Percentiles rank a stretch among this genome's conserved stretches.
These are phyloP conservation scores for Brenthis daphne DNA, from an alignment of 2,888 invertebrate genomes.

Conservation along the genomic window DNA sequence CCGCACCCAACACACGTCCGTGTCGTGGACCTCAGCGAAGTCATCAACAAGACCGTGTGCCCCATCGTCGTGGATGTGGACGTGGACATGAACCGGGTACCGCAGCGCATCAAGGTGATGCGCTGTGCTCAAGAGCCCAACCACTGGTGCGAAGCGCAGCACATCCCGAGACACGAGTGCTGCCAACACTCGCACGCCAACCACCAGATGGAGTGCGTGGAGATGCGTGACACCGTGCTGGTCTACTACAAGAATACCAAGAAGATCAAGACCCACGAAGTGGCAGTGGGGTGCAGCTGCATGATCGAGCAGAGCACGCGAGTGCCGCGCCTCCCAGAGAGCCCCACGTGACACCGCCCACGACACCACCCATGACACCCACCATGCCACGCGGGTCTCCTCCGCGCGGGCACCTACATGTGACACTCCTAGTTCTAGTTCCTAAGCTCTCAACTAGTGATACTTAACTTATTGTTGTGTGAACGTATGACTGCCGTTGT, in stretches of 20 bases:
- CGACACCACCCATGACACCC: too few species aligned
- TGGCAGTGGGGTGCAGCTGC: slow-evolving; percentile 73
- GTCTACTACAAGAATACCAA: slow-evolving; percentile 55
- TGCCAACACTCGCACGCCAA: slow-evolving; percentile 59
- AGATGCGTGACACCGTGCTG: slow-evolving; percentile 68
- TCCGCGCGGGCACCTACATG: background rate
- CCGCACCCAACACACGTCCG: slow-evolving; percentile 40
- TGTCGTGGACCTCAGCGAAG: slow-evolving; percentile 55
- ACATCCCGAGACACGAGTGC: slow-evolving; percentile 62
- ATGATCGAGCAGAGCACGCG: slow-evolving; percentile 54
- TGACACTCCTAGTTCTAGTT: slow-evolving; percentile 43
- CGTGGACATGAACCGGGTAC: slow-evolving; percentile 59
- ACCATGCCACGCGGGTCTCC: slow-evolving; percentile 19
- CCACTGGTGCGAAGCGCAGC: slow-evolving; percentile 56
- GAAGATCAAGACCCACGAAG: slow-evolving; percentile 47
- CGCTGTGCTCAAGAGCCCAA: slow-evolving; percentile 60
- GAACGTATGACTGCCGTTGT: slow-evolving; percentile 31
- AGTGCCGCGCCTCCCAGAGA: slow-evolving; percentile 42
- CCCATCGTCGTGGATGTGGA: slow-evolving; percentile 61
- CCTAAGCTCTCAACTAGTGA: slow-evolving; percentile 44
- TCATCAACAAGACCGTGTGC: slow-evolving; percentile 66
- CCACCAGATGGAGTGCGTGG: slow-evolving; percentile 65
- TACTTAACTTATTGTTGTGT: slow-evolving; percentile 36
- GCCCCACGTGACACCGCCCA: slow-evolving; percentile 35
- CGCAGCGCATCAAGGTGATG: slow-evolving; percentile 67